Base-by-base conservation (phyloP, 2,888 invertebrate species). In the Adineta ricciae region DNA sequence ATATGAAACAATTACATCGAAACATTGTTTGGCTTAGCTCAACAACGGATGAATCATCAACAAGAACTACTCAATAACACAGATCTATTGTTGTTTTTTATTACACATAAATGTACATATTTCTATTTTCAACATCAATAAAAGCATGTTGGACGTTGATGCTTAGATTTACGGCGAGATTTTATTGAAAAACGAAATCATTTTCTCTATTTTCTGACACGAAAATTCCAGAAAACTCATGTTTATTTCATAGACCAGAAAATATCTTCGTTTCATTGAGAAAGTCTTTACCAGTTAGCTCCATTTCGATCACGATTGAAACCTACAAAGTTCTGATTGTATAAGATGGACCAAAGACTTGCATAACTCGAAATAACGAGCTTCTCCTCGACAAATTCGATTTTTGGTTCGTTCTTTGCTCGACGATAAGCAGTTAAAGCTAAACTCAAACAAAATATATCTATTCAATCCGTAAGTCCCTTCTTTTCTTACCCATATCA, bases 331-430 rank as follows among this genome's bases (percentile, higher is more conserved):
- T 94, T 94, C 88, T 94, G 94, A 91, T 95, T 95, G 89, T 94
- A 90, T 11, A 95, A 92, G 78, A 95, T 90, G 5, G 95, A 94
- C 19, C 94, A 93, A 72, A 95, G 90, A 9, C 94, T 94, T 24
- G 94, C 92, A 89, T 95, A 95, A 89, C 94, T 94, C 89, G 95
- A 94, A 87, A 95, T 93, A 21, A 94, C 91, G 85, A 95, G 94
- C 7, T 94, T 92, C 19, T 93, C 93, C 88, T 93, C 93, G 88
- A 93, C 86, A 52, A 86, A 86, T 84, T 83, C 83, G 1, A 86
- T 38, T 46, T 78, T 83, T 1, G 56, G 50, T 41, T 41, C 46
- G 49, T 73, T 24, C 3, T 84, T 78, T 16, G 32, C 64, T 32
- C 84, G 73, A 46, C 50, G 52, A 84, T 78, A 72, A 21, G 32